Evolutionary conservation across 2,797 vertebrate genomes (phyloP), one percentile per base, ranked within the genome.

Genomic region (Fratercula arctica): DNA sequence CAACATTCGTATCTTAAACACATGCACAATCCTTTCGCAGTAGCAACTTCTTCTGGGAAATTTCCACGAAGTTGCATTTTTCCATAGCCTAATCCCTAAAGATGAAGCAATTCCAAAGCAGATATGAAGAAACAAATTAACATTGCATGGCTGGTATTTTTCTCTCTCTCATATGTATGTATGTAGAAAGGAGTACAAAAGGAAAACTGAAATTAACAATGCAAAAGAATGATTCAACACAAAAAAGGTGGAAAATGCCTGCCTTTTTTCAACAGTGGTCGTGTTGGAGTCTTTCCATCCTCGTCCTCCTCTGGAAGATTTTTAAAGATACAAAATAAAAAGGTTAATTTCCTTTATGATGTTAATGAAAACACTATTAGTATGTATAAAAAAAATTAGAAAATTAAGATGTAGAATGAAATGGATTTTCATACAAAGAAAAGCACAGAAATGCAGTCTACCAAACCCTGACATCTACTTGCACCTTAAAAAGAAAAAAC

Each of bases 241-340:
- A 97, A 98, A 48, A 98, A 98, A 97, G 95, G 97, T 98, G 98
- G 95, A 98, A 97, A 98, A 98, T 98, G 99, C 99, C 99, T 99
- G 99, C 99, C 99, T 99, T 99, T 99, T 99, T 98, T 99, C 98
- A 99, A 99, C 98, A 99, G 99, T 96, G 99, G 99, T 97, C 99
- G 99, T 97, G 98, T 98, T 97, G 99, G 96, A 96, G 99, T 98
- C 98, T 99, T 99, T 98, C 98, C 98, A 96, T 99, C 99, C 54
- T 99, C 99, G 54, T 99, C 99, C 92, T 99, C 99, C 97, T 99
- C 99, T 99, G 98, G 96, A 98, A 98, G 97, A 98, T 96, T 96
- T 98, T 98, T 97, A 98, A 93, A 97, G 96, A 98, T 95, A 98
- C 95, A 98, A 97, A 98, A 98, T 97, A 98, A 94, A 97, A 95